Base-by-base conservation (phyloP, 1,140 invertebrate genomes). In the Sinella curviseta region DNA sequence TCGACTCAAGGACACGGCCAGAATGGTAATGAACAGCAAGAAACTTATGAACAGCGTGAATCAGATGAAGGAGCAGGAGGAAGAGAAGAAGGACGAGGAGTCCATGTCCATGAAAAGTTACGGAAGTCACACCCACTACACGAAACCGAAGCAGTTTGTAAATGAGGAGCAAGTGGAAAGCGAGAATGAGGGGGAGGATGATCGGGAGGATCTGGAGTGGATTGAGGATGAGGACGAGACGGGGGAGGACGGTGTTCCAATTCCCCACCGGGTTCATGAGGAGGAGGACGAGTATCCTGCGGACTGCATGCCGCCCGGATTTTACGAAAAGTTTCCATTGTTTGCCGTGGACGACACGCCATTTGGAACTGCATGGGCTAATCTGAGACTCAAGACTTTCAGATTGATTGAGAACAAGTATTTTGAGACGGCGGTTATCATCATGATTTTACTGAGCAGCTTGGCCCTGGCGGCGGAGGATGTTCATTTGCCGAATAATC, bases 361-460 rank as follows among this genome's bases (percentile, higher is more conserved):
- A 2, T 94, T 96, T 87, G 97, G 95, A 92, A 93, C 95, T 87
- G 93, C 93, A 78, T 98, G 95, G 95, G 94, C 92, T 80, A 94
- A 93, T 86, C 89, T 97, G 36, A 90, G 97, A 85, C 91, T 94
- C 84, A 96, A 97, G 88, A 97, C 95, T 78, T 97, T 94, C 88
- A 91, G 92, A 88, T 90, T 98, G 83, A 97, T 98, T 85, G 97
- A 98, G 89, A 97, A 98, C 89, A 97, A 96, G 88, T 98, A 98
- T 89, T 99, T 99, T 90, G 97, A 99, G 91, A 97, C 95, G 84
- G 95, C 97, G 88, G 96, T 98, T 87, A 98, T 99, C 86, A 94
- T 94, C 84, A 97, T 98, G 94, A 99, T 99, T 88, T 90, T 98
- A 86, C 91, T 97, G 84, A 98, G 96, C 90, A 97, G 95, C 91